Conservation (phyloP, 1,140 invertebrate species). For the Hycleus phaleratus region DNA sequence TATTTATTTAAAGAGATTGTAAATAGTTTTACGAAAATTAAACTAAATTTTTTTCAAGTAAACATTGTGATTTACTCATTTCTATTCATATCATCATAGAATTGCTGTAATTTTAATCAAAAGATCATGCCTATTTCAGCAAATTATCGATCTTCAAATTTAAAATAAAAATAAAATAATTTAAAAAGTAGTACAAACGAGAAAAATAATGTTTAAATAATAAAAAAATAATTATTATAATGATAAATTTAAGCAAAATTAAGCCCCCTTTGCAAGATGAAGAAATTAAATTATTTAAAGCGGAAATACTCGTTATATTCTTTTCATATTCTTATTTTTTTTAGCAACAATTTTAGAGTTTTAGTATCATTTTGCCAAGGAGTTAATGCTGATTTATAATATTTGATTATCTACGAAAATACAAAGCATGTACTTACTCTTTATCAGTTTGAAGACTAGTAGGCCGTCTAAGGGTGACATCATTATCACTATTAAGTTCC, state of each 20-base stretch:
- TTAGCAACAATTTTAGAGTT: too few relatives aligned
- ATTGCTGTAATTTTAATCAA: too few relatives aligned
- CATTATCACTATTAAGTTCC: conserved; percentile 30
- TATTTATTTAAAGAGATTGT: too few relatives aligned
- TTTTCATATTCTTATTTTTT: neutral
- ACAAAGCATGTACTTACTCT: conserved; percentile 28
- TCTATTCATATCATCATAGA: too few relatives aligned
- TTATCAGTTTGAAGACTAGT: conserved; percentile 35
- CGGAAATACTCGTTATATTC: neutral
- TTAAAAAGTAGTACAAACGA: conserved; percentile 19
- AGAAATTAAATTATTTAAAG: conserved; percentile 7
- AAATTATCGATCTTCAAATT: too few relatives aligned
- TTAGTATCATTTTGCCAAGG: conserved; percentile 31
- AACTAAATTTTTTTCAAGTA: too few relatives aligned
- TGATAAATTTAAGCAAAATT: neutral
- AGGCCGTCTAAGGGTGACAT: conserved; percentile 29
- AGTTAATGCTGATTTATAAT: conserved; percentile 15
- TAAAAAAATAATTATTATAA: neutral
- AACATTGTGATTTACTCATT: too few relatives aligned
- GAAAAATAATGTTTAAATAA: conserved; percentile 7
- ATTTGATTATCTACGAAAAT: neutral
- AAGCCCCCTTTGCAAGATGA: conserved; percentile 30
- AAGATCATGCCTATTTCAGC: too few relatives aligned
- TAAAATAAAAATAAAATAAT: neutral
- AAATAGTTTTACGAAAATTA: too few relatives aligned